Conservation (phyloP, 2,113 vertebrate genomes). For the Rhinogobius similis region DNA sequence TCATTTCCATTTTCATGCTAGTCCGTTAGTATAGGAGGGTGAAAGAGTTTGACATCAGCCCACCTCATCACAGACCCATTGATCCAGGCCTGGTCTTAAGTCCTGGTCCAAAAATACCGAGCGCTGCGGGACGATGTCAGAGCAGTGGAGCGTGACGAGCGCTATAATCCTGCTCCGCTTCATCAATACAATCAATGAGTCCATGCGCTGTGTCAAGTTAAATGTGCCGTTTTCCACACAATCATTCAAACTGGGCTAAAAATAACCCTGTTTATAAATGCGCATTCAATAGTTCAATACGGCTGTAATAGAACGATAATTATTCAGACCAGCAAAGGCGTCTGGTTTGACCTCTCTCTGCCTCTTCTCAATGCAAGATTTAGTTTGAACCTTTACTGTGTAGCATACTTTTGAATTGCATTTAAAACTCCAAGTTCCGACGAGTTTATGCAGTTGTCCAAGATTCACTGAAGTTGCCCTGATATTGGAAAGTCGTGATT, state of each 20-base stretch:
- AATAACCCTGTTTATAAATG: not conserved
- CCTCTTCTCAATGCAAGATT: not conserved
- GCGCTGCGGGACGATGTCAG: constrained; percentile 67
- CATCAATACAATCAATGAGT: constrained; percentile 64
- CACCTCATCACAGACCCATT: constrained; percentile 30
- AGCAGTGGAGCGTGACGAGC: constrained; percentile 63
- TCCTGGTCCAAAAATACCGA: constrained; percentile 62
- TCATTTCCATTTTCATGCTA: not conserved
- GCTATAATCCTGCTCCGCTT: constrained; percentile 51
- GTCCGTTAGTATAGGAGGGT: not conserved
- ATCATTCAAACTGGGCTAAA: constrained; percentile 4
- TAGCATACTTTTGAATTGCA: not conserved
- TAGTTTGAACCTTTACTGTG: not conserved
- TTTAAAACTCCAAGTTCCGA: not conserved
- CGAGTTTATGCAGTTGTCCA: no score
- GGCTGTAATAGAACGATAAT: not conserved
- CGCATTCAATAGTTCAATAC: not conserved
- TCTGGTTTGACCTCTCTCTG: not conserved
- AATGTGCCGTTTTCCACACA: constrained; percentile 13
- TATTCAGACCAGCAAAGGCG: not conserved
- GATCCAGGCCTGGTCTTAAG: constrained; percentile 49
- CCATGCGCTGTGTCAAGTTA: constrained; percentile 38
- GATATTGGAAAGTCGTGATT: no score
- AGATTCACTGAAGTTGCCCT: no score
- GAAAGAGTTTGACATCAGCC: not conserved